Base-by-base conservation (phyloP, 2,888 invertebrate species). In the Agrenia bidenticulata region DNA sequence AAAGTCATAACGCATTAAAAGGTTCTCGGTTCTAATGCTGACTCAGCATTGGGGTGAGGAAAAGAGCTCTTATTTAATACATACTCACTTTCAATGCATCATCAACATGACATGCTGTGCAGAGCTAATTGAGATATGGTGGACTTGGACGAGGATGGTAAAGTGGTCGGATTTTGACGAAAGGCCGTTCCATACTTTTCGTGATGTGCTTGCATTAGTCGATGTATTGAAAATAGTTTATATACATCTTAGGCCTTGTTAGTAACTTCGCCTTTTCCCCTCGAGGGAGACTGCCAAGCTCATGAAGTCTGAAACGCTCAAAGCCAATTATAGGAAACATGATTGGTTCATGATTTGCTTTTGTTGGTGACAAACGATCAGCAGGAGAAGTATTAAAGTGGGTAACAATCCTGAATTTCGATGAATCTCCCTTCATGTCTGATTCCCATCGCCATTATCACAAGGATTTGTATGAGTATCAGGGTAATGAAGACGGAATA, bases 361-460 rank as follows among this genome's bases (percentile, higher is more conserved):
- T 63, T 64, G 63, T 63, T 65, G 63, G 63, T 57, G 69, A 69
- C 69, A 69, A 69, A 69, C 63, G 61, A 65, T 65, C 51, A 49
- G 45, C 5, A 15, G 45, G 9, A 49, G 24, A 1, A 27, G 49
- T 21, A 42, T 55, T 63, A 59, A 64, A 62, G 59, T 62, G 54
- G 60, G 60, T 53, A 64, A 64, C 60, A 49, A 65, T 61, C 51
- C 57, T 58, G 58, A 58, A 51, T 63, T 49, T 45, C 32, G 51
- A 63, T 58, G 58, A 63, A 49, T 50, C 50, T 37, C 41, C 41
- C 23, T 23, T 57, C 19, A 27, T 26, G 2, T 32, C 54, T 17
- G 53, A 54, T 54, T 54, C 37, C 37, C 54, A 27, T 57, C 41
- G 32, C 39, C 57, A 57, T 41, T 57, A 57, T 54, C 50, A 23